Conservation (phyloP, 1,140 invertebrate species). For the Musca vetustissima region DNA sequence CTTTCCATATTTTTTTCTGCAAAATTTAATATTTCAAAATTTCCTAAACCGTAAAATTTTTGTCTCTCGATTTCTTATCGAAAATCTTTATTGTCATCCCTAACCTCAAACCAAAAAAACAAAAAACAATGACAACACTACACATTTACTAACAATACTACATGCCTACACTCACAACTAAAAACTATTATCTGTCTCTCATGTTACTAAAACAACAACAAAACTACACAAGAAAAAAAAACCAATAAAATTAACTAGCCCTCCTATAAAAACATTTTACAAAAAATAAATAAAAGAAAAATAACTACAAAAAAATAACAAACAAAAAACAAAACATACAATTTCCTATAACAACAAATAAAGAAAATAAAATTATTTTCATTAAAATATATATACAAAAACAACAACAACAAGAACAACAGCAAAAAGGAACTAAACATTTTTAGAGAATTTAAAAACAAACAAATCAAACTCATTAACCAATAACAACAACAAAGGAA, state of each 20-base stretch:
- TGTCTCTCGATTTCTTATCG: neutral
- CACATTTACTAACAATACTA: neutral
- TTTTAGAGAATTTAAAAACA: neutral
- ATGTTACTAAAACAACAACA: conserved; percentile 4
- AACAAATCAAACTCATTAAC: conserved; percentile 1
- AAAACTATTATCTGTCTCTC: neutral
- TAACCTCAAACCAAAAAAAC: no score
- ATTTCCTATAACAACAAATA: conserved; percentile 13
- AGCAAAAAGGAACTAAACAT: no score
- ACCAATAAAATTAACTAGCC: conserved; percentile 9
- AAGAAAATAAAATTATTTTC: conserved; percentile 15
- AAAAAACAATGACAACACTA: neutral
- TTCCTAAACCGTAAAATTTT: no score
- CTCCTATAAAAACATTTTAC: conserved; percentile 23
- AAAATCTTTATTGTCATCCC: no score
- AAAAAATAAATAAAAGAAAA: neutral
- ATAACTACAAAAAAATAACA: neutral
- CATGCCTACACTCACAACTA: neutral
- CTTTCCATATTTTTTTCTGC: no score
- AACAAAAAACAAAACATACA: no score
- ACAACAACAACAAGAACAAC: neutral
- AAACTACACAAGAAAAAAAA: conserved; percentile 14
- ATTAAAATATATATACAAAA: conserved; percentile 20
- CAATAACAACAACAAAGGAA: neutral
- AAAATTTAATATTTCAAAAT: no score